These are phyloP conservation scores for Rhagoletis pomonella DNA, from an alignment of 1,140 invertebrate species.

Conservation along the genomic window DNA sequence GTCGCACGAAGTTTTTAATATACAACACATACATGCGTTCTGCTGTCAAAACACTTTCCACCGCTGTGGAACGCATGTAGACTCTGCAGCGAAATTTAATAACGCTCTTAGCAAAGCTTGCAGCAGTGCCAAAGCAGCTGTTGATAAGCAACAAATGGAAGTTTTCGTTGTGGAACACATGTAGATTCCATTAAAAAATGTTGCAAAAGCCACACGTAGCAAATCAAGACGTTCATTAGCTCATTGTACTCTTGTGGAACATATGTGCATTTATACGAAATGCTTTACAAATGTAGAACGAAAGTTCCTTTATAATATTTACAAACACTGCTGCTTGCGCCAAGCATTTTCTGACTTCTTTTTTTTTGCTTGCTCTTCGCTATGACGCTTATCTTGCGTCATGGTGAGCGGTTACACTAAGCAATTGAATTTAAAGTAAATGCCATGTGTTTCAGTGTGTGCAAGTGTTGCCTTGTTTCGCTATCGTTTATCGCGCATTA, in stretches of 20 bases:
- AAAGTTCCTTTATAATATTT: neutral
- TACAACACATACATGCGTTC: no score
- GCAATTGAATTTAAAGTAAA: neutral
- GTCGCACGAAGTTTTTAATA: no score
- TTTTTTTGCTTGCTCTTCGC: no score
- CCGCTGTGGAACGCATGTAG: no score
- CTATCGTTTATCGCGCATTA: slow-evolving; percentile 19
- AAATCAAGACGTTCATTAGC: no score
- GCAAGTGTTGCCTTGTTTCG: neutral
- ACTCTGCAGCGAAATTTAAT: no score
- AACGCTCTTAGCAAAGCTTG: neutral
- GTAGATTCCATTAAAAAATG: neutral
- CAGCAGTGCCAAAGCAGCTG: neutral
- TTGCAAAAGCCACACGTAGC: no score
- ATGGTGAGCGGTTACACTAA: no score
- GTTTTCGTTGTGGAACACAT: neutral
- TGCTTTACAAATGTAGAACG: neutral
- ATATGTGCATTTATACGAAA: neutral
- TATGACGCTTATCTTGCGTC: neutral
- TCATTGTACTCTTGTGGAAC: neutral
- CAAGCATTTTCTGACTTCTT: no score
- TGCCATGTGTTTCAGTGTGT: slow-evolving; percentile 10
- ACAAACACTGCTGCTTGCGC: neutral
- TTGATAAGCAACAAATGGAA: neutral
- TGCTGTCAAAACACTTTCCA: no score